These are phyloP conservation scores for Acanthosepion esculentum DNA, from an alignment of 2,888 invertebrate species.

Conservation along the genomic window DNA sequence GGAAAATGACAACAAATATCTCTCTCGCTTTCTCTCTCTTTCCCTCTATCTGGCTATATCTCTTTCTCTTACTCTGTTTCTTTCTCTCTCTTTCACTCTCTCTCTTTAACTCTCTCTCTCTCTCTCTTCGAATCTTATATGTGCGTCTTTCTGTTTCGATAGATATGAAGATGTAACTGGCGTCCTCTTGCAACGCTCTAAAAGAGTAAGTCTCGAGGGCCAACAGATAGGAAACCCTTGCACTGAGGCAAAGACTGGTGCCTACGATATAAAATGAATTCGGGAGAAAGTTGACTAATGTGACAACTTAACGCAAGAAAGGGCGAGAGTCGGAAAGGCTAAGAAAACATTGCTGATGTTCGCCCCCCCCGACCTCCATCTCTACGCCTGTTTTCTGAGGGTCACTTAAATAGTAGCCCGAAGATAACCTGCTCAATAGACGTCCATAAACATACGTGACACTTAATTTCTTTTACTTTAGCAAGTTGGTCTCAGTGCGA, in stretches of 20 bases:
- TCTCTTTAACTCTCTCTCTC: too few relatives aligned
- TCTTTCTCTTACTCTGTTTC: too few relatives aligned
- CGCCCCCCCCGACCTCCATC: not conserved
- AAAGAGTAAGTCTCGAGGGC: not conserved
- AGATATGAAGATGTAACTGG: too few relatives aligned
- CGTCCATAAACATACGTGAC: slow-evolving; percentile 3
- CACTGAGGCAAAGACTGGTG: slow-evolving; percentile 18
- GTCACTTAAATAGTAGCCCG: slow-evolving; percentile 14
- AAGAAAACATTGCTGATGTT: not conserved
- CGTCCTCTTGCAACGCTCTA: too few relatives aligned
- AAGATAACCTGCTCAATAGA: slow-evolving; percentile 10
- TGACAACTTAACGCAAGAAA: not conserved
- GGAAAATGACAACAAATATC: too few relatives aligned
- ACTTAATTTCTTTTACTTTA: slow-evolving; percentile 11
- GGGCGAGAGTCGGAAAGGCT: not conserved
- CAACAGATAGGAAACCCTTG: not conserved
- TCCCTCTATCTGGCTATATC: too few relatives aligned
- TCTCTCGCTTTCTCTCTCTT: too few relatives aligned
- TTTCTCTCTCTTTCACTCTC: too few relatives aligned
- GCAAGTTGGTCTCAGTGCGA: not conserved
- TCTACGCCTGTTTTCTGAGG: not conserved
- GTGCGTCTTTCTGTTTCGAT: too few relatives aligned
- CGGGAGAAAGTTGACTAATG: not conserved
- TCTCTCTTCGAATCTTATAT: too few relatives aligned
- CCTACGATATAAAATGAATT: not conserved